Percentiles rank a stretch among this genome's conserved stretches.
phyloP scores from a whole-genome alignment of 1,140 invertebrate genomes.

The Heliconius congener region DNA sequence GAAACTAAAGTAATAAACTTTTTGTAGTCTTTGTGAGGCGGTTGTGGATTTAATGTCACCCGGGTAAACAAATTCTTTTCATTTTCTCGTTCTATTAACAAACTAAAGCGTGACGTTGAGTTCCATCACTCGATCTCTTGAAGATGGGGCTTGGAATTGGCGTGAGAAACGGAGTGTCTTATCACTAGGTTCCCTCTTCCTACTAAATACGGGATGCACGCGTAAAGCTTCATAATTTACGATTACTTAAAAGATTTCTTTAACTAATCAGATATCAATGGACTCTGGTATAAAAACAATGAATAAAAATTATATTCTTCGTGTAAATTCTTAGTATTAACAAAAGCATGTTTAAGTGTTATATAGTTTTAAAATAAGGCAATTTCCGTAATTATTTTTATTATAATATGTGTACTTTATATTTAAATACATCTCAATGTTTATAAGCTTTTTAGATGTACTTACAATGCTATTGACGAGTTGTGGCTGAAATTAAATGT shows the following conservation, averaged over 20 bases:
- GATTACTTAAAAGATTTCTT: not conserved
- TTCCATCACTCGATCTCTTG: too few relatives aligned
- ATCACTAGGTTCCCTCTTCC: too few relatives aligned
- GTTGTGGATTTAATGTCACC: too few relatives aligned
- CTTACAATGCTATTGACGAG: not conserved
- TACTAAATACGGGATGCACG: too few relatives aligned
- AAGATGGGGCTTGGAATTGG: too few relatives aligned
- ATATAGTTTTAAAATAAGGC: constrained; percentile 6
- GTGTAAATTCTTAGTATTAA: not conserved
- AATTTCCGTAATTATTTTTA: not conserved
- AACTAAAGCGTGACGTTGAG: too few relatives aligned
- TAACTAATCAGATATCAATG: not conserved
- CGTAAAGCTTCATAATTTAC: too few relatives aligned
- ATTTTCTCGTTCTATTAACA: too few relatives aligned
- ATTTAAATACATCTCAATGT: not conserved
- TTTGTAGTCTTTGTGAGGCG: too few relatives aligned
- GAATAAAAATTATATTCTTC: not conserved
- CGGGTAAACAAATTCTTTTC: too few relatives aligned
- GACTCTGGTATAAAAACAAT: not conserved
- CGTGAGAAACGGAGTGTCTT: too few relatives aligned
- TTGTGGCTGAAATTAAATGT: not conserved
- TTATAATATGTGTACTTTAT: not conserved
- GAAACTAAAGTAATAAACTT: too few relatives aligned
- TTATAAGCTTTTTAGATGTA: constrained; percentile 4
- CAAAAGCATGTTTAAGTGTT: not conserved